These are phyloP conservation scores for Neomorphus geoffroyi DNA, from an alignment of 2,797 vertebrate species.

Conservation along the genomic window DNA sequence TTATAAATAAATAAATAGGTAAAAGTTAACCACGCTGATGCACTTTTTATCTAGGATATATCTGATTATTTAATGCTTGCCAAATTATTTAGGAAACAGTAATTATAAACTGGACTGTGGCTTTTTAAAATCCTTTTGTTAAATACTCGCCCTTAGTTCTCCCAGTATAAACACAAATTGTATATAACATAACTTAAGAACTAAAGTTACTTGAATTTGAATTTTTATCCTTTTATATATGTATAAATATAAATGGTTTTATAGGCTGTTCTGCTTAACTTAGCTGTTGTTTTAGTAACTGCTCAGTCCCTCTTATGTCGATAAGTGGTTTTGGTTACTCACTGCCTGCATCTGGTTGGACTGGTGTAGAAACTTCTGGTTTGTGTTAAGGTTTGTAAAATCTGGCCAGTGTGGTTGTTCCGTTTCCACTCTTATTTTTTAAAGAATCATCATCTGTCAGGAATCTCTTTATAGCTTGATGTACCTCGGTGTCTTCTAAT, in stretches of 20 bases:
- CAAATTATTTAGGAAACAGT: constrained; percentile 57
- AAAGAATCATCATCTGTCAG: constrained; percentile 45
- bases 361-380: constrained; percentile 29
- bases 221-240: constrained; percentile 54
- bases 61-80: constrained; percentile 67
- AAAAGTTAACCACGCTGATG: constrained; percentile 13
- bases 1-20: not conserved
- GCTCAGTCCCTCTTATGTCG: not conserved
- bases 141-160: not conserved
- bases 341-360: constrained; percentile 46
- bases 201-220: constrained; percentile 64
- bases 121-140: constrained; percentile 37
- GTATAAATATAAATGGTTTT: constrained; percentile 61
- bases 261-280: constrained; percentile 54
- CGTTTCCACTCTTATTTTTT: constrained; percentile 22
- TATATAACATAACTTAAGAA: constrained; percentile 68
- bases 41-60: constrained; percentile 51
- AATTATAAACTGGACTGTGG: constrained; percentile 9
- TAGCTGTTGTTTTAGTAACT: constrained; percentile 54
- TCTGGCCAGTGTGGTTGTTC: constrained; percentile 6
- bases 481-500: constrained; percentile 69
- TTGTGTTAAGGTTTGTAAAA: constrained; percentile 63
- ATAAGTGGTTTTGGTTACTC: constrained; percentile 34
- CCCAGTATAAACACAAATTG: not conserved
- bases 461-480: constrained; percentile 43